A percentile compares a stretch with the other conserved stretches of the same genome.
Evolutionary conservation across 2,888 invertebrate genomes (phyloP).

Genomic region (Bruchidius siliquastri): DNA sequence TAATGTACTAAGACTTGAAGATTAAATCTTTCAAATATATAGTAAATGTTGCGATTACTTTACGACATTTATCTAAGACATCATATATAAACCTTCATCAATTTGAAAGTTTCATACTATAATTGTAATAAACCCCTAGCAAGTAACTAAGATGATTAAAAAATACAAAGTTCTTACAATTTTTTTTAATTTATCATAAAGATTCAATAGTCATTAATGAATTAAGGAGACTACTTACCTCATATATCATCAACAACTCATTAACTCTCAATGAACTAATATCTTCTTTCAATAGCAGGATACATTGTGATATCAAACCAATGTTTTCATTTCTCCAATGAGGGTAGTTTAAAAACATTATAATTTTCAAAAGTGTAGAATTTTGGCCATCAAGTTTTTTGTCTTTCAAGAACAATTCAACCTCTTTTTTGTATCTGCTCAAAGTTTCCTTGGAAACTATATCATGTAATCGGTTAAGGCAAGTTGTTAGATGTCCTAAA

Average conservation of each 20-base stretch:
- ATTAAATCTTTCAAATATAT: too few relatives aligned
- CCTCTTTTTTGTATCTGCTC: slow-evolving; percentile 40
- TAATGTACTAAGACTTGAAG: too few relatives aligned
- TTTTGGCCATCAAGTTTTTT: slow-evolving; percentile 33
- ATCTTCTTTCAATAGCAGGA: slow-evolving; percentile 41
- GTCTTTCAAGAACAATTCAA: slow-evolving; percentile 37
- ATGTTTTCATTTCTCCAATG: slow-evolving; percentile 47
- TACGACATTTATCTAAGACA: too few relatives aligned
- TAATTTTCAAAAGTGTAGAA: slow-evolving; percentile 20
- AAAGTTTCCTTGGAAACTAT: slow-evolving; percentile 44
- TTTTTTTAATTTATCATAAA: too few relatives aligned
- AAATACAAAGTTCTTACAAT: too few relatives aligned
- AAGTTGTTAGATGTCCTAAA: slow-evolving; percentile 47
- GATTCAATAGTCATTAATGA: not conserved
- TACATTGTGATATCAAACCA: slow-evolving; percentile 40
- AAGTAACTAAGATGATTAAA: too few relatives aligned
- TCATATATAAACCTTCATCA: too few relatives aligned
- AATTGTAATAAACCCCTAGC: too few relatives aligned
- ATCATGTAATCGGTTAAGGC: slow-evolving; percentile 45
- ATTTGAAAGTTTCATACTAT: too few relatives aligned
- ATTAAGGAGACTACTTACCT: slow-evolving; percentile 31
- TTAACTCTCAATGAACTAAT: slow-evolving; percentile 41
- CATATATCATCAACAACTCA: slow-evolving; percentile 44
- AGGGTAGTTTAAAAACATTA: slow-evolving; percentile 48
- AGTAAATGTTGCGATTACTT: too few relatives aligned